Percentiles rank a stretch among this genome's conserved stretches.
Evolutionary conservation across 1,140 invertebrate species (phyloP).

Genomic region (Doryteuthis pealeii): DNA sequence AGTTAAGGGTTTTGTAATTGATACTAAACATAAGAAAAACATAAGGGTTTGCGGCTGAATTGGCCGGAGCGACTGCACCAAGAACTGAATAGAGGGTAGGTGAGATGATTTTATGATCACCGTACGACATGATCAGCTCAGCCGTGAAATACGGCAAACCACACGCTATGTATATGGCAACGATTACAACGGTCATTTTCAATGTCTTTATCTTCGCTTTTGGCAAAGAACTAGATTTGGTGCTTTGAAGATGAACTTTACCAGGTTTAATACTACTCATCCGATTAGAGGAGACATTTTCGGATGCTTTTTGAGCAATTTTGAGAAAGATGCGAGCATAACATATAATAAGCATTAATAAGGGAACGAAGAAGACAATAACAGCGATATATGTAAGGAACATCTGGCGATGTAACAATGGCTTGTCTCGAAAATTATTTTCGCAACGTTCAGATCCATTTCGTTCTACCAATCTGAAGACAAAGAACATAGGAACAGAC

Average conservation of each 20-base stretch:
- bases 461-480: constrained; percentile 38
- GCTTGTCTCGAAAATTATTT: constrained; percentile 46
- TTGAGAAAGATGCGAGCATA: constrained; percentile 56
- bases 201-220: constrained; percentile 60
- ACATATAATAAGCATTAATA: constrained; percentile 47
- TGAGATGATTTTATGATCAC: constrained; percentile 39
- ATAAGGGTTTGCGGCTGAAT: constrained; percentile 56
- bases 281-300: constrained; percentile 30
- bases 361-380: constrained; percentile 50
- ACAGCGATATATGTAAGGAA: constrained; percentile 52
- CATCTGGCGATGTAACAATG: constrained; percentile 41
- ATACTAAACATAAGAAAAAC: constrained; percentile 55
- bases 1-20: constrained; percentile 18
- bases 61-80: constrained; percentile 50
- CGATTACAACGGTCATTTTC: constrained; percentile 60
- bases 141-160: constrained; percentile 56
- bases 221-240: constrained; percentile 49
- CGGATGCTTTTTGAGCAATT: constrained; percentile 48
- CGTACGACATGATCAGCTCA: constrained; percentile 57
- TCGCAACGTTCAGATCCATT: constrained; percentile 41
- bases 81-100: constrained; percentile 40
- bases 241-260: constrained; percentile 53
- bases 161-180: constrained; percentile 52
- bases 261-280: constrained; percentile 34
- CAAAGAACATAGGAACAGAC: constrained; percentile 48